Conservation (phyloP, 2,797 vertebrate genomes). For the Gambelia wislizenii region DNA sequence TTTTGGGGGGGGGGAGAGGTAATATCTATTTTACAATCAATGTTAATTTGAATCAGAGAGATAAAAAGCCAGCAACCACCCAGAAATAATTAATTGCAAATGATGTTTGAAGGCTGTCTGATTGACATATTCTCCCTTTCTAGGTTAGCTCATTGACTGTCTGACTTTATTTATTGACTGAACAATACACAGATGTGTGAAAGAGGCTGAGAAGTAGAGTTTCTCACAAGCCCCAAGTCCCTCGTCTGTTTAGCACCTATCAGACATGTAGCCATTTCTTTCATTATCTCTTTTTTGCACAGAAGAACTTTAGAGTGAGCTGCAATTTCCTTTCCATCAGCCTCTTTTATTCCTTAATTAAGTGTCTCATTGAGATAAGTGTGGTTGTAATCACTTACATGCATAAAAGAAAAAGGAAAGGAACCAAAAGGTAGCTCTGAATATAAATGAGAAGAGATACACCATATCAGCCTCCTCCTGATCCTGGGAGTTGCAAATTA, state of each 20-base stretch:
- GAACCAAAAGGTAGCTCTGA: slow-evolving; percentile 6
- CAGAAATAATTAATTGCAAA: slow-evolving; percentile 17
- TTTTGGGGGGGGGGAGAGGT: too few species aligned
- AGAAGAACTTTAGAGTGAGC: slow-evolving; percentile 13
- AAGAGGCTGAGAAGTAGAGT: not conserved
- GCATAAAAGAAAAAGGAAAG: slow-evolving; percentile 9
- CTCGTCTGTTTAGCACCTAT: not conserved
- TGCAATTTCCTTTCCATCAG: slow-evolving; percentile 26
- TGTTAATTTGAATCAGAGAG: too few species aligned
- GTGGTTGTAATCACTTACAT: slow-evolving; percentile 16
- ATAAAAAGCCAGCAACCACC: not conserved
- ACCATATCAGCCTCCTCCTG: not conserved
- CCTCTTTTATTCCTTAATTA: slow-evolving; percentile 35
- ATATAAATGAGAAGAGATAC: not conserved
- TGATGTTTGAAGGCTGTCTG: not conserved
- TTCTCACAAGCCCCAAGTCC: not conserved
- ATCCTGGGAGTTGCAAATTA: not conserved
- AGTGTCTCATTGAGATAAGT: slow-evolving; percentile 46
- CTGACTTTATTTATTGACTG: slow-evolving; percentile 24
- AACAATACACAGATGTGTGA: not conserved
- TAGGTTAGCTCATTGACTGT: not conserved
- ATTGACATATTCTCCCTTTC: not conserved
- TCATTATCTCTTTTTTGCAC: slow-evolving; percentile 8
- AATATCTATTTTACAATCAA: too few species aligned
- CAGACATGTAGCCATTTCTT: not conserved